Conservation (phyloP, 2,113 vertebrate species). For the Empidonax traillii region DNA sequence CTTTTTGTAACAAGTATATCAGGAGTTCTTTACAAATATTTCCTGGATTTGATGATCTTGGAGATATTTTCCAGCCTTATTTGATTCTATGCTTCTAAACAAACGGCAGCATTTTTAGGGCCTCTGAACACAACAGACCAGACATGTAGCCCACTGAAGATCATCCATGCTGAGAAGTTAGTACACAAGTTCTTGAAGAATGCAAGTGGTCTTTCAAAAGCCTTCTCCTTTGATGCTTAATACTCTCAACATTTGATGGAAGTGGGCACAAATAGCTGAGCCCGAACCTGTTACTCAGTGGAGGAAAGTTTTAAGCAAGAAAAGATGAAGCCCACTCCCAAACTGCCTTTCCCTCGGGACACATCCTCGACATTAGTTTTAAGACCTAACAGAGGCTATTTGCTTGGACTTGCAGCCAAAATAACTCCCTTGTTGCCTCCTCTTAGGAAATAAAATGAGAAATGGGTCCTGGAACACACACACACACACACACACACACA, state of each 20-base stretch:
- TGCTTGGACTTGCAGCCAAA: background rate
- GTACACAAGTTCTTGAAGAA: background rate
- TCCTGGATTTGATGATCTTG: background rate
- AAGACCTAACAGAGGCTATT: background rate
- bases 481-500: background rate
- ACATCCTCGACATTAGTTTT: background rate
- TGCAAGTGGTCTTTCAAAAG: background rate
- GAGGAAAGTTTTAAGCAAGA: background rate
- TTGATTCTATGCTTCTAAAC: background rate
- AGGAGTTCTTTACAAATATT: background rate
- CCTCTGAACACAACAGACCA: background rate
- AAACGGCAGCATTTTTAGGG: background rate
- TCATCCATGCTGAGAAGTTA: background rate
- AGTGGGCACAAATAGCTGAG: background rate
- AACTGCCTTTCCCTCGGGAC: background rate
- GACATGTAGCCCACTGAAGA: background rate
- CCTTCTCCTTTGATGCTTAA: background rate
- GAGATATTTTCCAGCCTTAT: background rate
- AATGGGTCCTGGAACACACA: background rate
- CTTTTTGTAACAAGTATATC: background rate
- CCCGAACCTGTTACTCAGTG: background rate
- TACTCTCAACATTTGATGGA: background rate
- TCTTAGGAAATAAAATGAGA: background rate
- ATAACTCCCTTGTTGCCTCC: background rate
- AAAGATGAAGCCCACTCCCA: background rate